These are phyloP conservation scores for Lycorma delicatula DNA, from an alignment of 1,140 invertebrate genomes.

Conservation along the genomic window DNA sequence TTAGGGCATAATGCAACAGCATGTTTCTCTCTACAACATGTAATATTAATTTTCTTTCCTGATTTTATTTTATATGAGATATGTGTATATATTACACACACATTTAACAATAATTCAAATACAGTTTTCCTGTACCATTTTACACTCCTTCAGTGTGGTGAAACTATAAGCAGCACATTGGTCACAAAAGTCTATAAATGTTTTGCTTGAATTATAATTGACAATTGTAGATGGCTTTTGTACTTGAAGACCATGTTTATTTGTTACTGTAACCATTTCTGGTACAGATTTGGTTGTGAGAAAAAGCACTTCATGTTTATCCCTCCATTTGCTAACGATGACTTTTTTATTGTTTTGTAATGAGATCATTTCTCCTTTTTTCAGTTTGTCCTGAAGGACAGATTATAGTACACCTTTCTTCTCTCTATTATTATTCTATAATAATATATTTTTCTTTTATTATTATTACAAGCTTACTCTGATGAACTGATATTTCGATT, in stretches of 20 bases:
- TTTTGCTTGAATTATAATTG: slow-evolving; percentile 35
- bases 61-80: slow-evolving; percentile 15
- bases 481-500: too few species aligned
- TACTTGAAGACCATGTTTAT: slow-evolving; percentile 23
- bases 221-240: slow-evolving; percentile 33
- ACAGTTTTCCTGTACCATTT: slow-evolving; percentile 38
- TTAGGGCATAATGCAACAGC: too few species aligned
- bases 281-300: slow-evolving; percentile 10
- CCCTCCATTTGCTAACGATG: slow-evolving; percentile 38
- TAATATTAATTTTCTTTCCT: too few species aligned
- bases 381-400: too few species aligned
- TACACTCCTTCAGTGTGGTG: slow-evolving; percentile 34
- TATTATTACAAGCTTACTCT: too few species aligned
- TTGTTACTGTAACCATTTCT: slow-evolving; percentile 9
- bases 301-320: slow-evolving; percentile 31
- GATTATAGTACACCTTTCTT: too few species aligned
- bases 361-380: slow-evolving; percentile 32
- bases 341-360: slow-evolving; percentile 34
- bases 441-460: too few species aligned
- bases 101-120: slow-evolving; percentile 35
- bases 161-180: slow-evolving; percentile 37
- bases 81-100: slow-evolving; percentile 11
- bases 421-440: too few species aligned
- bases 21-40: too few species aligned
- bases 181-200: slow-evolving; percentile 37